phyloP scores from a whole-genome alignment of 2,888 invertebrate species.

The Pinctada fucata region DNA sequence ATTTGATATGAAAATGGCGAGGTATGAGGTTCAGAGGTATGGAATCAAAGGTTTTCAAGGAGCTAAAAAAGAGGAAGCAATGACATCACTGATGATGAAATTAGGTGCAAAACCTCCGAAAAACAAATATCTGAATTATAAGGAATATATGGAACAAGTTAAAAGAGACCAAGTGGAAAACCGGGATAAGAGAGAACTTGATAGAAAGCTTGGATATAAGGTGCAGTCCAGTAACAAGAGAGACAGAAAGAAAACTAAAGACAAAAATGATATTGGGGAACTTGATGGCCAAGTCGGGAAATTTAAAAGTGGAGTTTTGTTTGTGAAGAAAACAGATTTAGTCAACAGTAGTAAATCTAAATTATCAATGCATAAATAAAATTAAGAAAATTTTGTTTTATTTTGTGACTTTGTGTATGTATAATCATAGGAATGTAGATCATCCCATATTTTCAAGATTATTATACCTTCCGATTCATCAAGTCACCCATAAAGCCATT shows the following conservation, averaged over 20 bases:
- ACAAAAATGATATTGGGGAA: slow-evolving; percentile 56
- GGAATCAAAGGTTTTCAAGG: slow-evolving; percentile 87
- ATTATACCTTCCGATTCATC: no score
- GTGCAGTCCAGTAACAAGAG: slow-evolving; percentile 34
- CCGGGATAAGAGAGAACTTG: slow-evolving; percentile 47
- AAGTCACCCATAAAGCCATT: no score
- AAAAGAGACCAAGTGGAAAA: slow-evolving; percentile 48
- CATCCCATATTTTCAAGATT: no score
- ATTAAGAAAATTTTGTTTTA: no score
- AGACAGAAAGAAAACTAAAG: slow-evolving; percentile 43
- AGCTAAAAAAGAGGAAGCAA: slow-evolving; percentile 86
- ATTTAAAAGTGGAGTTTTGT: slow-evolving; percentile 57
- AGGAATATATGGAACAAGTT: slow-evolving; percentile 53
- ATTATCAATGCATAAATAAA: not conserved
- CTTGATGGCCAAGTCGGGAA: slow-evolving; percentile 62
- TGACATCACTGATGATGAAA: slow-evolving; percentile 86
- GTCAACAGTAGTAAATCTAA: not conserved
- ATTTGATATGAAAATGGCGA: slow-evolving; percentile 85
- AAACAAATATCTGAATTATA: slow-evolving; percentile 57
- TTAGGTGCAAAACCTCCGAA: slow-evolving; percentile 85
- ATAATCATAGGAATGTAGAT: no score
- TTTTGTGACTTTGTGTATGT: no score
- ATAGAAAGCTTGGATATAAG: slow-evolving; percentile 51
- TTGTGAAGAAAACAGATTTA: slow-evolving; percentile 55
- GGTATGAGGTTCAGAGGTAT: slow-evolving; percentile 90